A percentile compares a stretch with the other conserved stretches of the same genome.
phyloP scores from a whole-genome alignment of 92 coral and sea anemone genomes.

The Ricordea florida region DNA sequence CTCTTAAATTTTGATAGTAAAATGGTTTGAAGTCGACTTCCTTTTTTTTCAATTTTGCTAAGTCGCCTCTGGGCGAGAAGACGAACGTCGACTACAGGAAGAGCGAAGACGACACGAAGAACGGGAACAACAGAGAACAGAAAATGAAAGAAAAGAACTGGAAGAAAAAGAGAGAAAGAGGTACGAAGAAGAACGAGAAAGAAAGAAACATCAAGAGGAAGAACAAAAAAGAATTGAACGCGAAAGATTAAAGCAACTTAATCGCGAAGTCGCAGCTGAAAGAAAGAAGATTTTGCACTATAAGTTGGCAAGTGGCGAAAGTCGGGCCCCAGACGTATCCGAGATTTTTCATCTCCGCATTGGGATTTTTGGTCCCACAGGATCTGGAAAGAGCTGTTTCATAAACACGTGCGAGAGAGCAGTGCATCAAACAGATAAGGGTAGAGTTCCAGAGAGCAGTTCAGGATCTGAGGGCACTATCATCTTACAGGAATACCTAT shows the following conservation, averaged over 20 bases:
- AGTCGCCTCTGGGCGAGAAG: too few species aligned
- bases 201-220: too few species aligned
- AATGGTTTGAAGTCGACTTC: too few species aligned
- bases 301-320: too few species aligned
- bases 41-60: too few species aligned
- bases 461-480: constrained; percentile 60
- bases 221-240: too few species aligned
- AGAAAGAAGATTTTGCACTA: too few species aligned
- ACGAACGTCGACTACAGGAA: too few species aligned
- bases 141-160: constrained; percentile 15
- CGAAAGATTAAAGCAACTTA: too few species aligned
- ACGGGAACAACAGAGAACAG: constrained; percentile 31
- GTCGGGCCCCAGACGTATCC: constrained; percentile 21
- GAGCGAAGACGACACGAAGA: too few species aligned
- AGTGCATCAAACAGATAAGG: constrained; percentile 43
- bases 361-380: constrained; percentile 73
- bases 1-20: too few species aligned
- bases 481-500: constrained; percentile 52
- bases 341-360: constrained; percentile 54
- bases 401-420: constrained; percentile 62
- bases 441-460: constrained; percentile 28
- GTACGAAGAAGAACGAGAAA: constrained; percentile 18
- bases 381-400: constrained; percentile 73
- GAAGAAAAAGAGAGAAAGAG: constrained; percentile 18
- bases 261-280: too few species aligned